Evolutionary conservation across 2,888 invertebrate genomes (phyloP), one percentile per base, ranked within the genome.

Genomic region (Acrocyrtus sp.): DNA sequence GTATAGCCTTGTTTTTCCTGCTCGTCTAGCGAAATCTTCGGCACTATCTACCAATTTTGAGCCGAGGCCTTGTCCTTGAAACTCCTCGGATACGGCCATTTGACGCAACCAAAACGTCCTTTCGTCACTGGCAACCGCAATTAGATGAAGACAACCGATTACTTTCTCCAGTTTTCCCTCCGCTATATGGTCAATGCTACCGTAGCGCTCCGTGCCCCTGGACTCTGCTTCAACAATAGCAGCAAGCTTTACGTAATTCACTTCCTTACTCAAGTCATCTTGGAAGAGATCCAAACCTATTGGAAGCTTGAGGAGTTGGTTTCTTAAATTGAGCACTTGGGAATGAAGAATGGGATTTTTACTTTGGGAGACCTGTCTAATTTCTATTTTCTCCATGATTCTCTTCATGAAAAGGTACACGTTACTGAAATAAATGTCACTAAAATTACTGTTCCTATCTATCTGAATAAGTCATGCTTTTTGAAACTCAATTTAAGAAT

Each of bases 191-290:
- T n/a, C n/a, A n/a, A n/a, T n/a, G n/a, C n/a, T n/a, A n/a, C n/a
- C n/a, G n/a, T n/a, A n/a, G n/a, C n/a, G n/a, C n/a, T n/a, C n/a
- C n/a, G n/a, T n/a, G n/a, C n/a, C n/a, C n/a, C n/a, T n/a, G n/a
- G n/a, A n/a, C n/a, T n/a, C n/a, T 47, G 61, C 47, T 61, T 68
- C 54, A 45, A 61, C 61, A 43, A 24, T 68, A 47, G 74, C 74
- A 22, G 47, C 60, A 26, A 74, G 19, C n/a, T 34, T 41, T 21
- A 65, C 26, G 21, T 69, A 54, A 43, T 74, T 45, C 21, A 48
- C 60, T 58, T 74, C 74, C 69, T 69, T 58, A 48, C 58, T 60
- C 53, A 74, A 60, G 27, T 74, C 74, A 27, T 74, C 74, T 51
- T 62, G 60, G 60, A 69, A 74, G 17, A 74, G 39, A 51, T 62